These are phyloP conservation scores for Hoplostethus mediterraneus DNA, from an alignment of 2,797 vertebrate species.

Conservation along the genomic window DNA sequence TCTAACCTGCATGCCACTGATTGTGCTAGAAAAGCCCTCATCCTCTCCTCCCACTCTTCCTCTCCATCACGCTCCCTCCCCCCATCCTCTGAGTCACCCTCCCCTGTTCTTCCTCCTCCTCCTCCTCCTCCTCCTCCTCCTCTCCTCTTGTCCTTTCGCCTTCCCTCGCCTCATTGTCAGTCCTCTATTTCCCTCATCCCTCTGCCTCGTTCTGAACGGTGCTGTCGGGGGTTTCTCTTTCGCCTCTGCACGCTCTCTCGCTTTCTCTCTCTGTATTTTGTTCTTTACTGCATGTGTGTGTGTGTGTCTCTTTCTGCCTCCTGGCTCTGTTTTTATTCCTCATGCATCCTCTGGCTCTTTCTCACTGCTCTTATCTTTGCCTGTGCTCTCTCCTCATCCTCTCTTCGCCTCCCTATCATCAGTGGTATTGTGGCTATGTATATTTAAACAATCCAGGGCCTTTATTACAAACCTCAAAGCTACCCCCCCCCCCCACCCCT, in stretches of 20 bases:
- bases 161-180: slow-evolving; percentile 15
- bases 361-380: slow-evolving; percentile 18
- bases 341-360: slow-evolving; percentile 21
- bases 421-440: slow-evolving; percentile 24
- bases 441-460: slow-evolving; percentile 55
- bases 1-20: slow-evolving; percentile 76
- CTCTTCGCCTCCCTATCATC: slow-evolving; percentile 45
- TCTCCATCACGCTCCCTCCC: slow-evolving; percentile 34
- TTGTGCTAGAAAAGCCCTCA: slow-evolving; percentile 78
- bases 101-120: slow-evolving; percentile 8
- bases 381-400: slow-evolving; percentile 14
- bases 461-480: slow-evolving; percentile 33
- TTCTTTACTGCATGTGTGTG: not conserved
- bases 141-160: slow-evolving; percentile 16
- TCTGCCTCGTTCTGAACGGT: slow-evolving; percentile 34
- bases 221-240: slow-evolving; percentile 21
- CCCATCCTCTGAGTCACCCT: slow-evolving; percentile 64
- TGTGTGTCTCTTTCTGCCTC: slow-evolving; percentile 32
- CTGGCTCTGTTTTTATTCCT: slow-evolving; percentile 24
- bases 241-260: slow-evolving; percentile 21
- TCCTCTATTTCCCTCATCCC: slow-evolving; percentile 5
- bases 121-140: not conserved
- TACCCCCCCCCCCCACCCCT: slow-evolving; percentile 6
- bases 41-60: slow-evolving; percentile 55
- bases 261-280: slow-evolving; percentile 13